These are phyloP conservation scores for Nylanderia fulva DNA, from an alignment of 1,140 invertebrate genomes.

Conservation along the genomic window DNA sequence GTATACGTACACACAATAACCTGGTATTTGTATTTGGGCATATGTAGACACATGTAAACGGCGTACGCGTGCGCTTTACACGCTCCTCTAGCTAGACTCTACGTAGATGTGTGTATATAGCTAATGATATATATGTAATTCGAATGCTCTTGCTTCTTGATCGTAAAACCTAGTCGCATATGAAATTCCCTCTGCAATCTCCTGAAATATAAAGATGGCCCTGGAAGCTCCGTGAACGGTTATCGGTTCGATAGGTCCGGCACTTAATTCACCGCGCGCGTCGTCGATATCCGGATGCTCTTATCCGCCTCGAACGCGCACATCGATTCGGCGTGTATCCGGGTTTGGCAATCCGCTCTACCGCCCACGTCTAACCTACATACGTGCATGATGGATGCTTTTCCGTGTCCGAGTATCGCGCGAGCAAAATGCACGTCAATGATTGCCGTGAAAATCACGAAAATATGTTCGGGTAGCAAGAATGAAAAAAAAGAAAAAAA, in stretches of 20 bases:
- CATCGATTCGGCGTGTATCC: constrained; percentile 66
- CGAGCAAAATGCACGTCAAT: constrained; percentile 31
- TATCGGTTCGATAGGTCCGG: constrained; percentile 38
- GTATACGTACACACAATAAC: constrained; percentile 5
- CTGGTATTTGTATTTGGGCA: constrained; percentile 32
- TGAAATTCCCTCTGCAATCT: not conserved
- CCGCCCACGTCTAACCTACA: constrained; percentile 53
- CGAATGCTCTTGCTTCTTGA: not conserved
- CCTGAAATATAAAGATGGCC: constrained; percentile 1
- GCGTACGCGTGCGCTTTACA: constrained; percentile 21
- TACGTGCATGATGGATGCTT: constrained; percentile 49
- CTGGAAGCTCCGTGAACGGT: not conserved
- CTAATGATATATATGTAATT: constrained; percentile 4
- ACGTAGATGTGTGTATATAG: constrained; percentile 34
- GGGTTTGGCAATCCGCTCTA: constrained; percentile 41
- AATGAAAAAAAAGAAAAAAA: not conserved
- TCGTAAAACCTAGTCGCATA: not conserved
- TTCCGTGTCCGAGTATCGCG: constrained; percentile 44
- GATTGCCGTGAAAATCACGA: constrained; percentile 1
- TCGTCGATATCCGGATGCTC: constrained; percentile 59
- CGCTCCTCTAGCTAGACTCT: not conserved
- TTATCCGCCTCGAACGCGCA: constrained; percentile 51
- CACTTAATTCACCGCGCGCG: constrained; percentile 33
- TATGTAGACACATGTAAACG: constrained; percentile 18
- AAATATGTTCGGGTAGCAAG: constrained; percentile 6